phyloP scores from a whole-genome alignment of 2,888 invertebrate species.

The Atethmia centrago region DNA sequence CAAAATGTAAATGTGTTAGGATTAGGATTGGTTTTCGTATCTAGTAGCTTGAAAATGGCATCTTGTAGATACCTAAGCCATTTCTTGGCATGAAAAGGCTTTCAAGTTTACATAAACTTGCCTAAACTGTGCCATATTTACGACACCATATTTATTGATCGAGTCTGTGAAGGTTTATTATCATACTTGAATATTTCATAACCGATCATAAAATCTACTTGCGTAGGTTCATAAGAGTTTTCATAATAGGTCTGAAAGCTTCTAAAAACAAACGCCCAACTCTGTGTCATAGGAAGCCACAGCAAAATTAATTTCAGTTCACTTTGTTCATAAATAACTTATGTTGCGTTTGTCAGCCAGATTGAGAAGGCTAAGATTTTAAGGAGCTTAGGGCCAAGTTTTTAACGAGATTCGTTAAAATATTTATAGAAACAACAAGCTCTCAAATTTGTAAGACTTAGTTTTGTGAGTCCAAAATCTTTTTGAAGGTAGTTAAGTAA shows the following conservation, averaged over 20 bases:
- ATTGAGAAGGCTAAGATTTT: constrained; percentile 19
- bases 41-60: neutral
- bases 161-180: constrained; percentile 44
- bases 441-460: constrained; percentile 14
- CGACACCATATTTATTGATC: constrained; percentile 48
- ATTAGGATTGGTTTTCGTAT: neutral
- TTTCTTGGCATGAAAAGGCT: constrained; percentile 2
- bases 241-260: neutral
- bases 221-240: constrained; percentile 12
- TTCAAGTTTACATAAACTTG: constrained; percentile 22
- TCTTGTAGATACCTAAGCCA: neutral
- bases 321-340: constrained; percentile 14
- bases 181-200: constrained; percentile 43
- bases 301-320: constrained; percentile 15
- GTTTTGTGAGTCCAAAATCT: neutral
- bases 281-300: neutral
- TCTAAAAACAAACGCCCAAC: constrained; percentile 15
- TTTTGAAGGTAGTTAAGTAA: constrained; percentile 19
- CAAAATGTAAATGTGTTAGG: neutral
- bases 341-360: constrained; percentile 1
- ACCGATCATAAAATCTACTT: constrained; percentile 48
- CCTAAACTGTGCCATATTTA: constrained; percentile 40
- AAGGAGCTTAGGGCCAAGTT: constrained; percentile 31
- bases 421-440: constrained; percentile 34
- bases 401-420: constrained; percentile 47